Evolutionary conservation across 2,797 vertebrate species (phyloP), one percentile per base, ranked within the genome.

Genomic region (Threskiornis aethiopicus): DNA sequence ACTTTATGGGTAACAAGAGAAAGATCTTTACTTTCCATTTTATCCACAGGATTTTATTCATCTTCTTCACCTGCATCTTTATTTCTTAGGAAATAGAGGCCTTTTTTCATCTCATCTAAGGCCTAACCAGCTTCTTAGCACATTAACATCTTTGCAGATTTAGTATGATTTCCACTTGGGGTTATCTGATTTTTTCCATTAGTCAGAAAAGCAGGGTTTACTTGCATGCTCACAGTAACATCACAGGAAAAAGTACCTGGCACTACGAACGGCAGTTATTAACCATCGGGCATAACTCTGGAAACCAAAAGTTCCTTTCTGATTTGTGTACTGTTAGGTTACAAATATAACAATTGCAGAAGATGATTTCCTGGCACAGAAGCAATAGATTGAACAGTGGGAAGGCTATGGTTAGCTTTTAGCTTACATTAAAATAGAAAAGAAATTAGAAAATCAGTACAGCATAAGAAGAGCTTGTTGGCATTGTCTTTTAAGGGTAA

Each of bases 251-350:
- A 97, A 72, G 31, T 64, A 94, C 49, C 82, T 92, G 76, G 78
- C 75, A 82, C 46, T 89, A 83, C 59, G 79, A 90, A 91, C 61
- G 90, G 75, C 79, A 97, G 82, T 94, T 96, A 86, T 87, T 91
- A 96, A 94, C 76, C 82, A 91, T 54, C 89, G 52, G 75, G 81
- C 87, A 88, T 83, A 96, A 93, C 58, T 96, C 67, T 54, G 87
- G 95, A 97, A 92, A 92, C 82, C 85, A 90, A 82, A 97, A 95
- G 69, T 84, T 90, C 55, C 83, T 93, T 90, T 91, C 90, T 85
- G 78, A 71, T 82, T 93, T 75, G 51, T 61, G 70, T 87, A 64
- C 67, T 87, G 47, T 51, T 94, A 64, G 49, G 62, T 93, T 90
- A 91, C 52, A 91, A 84, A 95, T 83, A 41, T 55, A 87, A 79